These are phyloP conservation scores for Gulo gulo DNA, from an alignment of 2,113 vertebrate genomes.

Conservation along the genomic window DNA sequence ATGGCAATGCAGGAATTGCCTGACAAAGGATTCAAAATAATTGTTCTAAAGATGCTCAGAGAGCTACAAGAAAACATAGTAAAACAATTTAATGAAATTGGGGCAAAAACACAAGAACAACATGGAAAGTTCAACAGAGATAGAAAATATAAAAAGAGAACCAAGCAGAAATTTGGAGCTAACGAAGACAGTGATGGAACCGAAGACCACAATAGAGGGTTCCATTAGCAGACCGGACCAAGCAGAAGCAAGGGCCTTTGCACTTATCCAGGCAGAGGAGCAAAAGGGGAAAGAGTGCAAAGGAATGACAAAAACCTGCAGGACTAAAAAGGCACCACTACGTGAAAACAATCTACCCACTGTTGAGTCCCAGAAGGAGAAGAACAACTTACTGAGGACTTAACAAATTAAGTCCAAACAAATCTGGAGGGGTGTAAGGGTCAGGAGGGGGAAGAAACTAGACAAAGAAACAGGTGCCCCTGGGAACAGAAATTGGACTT, in stretches of 20 bases:
- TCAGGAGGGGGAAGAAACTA: background rate
- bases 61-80: background rate
- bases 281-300: background rate
- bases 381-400: background rate
- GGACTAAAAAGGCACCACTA: background rate
- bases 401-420: background rate
- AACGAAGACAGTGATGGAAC: background rate
- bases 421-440: background rate
- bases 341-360: background rate
- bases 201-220: background rate
- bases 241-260: background rate
- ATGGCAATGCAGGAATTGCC: background rate
- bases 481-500: conserved; percentile 15
- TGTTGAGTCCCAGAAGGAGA: background rate
- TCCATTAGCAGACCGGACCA: background rate
- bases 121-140: background rate
- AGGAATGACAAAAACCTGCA: background rate
- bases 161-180: background rate
- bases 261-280: background rate
- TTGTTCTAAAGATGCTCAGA: background rate
- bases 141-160: background rate
- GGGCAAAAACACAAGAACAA: background rate
- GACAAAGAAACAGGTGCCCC: background rate
- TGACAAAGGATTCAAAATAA: background rate
- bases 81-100: background rate